A percentile compares a stretch with the other conserved stretches of the same genome.
Evolutionary conservation across 2,888 invertebrate species (phyloP).

Genomic region (Hecatera dysodea): DNA sequence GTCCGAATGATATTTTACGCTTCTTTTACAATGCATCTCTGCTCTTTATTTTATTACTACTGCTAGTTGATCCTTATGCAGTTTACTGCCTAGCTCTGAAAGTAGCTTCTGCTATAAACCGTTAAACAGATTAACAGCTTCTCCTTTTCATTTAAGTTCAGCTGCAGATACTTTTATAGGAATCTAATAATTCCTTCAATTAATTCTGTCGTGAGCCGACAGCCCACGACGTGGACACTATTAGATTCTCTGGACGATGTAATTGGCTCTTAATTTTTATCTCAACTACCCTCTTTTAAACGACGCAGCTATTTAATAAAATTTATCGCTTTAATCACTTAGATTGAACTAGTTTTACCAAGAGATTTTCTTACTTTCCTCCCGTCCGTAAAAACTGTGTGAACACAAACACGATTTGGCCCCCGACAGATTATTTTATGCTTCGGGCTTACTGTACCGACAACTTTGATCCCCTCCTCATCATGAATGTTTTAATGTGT

Average conservation of each 20-base stretch:
- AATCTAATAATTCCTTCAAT: slow-evolving; percentile 38
- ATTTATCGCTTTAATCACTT: slow-evolving; percentile 28
- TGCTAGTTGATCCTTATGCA: not conserved
- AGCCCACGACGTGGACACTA: not conserved
- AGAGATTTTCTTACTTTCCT: not conserved
- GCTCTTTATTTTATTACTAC: not conserved
- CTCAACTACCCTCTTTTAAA: slow-evolving; percentile 26
- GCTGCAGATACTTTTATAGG: not conserved
- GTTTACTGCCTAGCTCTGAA: too few species aligned
- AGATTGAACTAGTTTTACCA: slow-evolving; percentile 15
- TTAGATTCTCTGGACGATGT: slow-evolving; percentile 28
- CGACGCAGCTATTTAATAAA: slow-evolving; percentile 27
- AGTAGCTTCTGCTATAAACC: not conserved
- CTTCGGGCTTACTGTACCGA: slow-evolving; percentile 17
- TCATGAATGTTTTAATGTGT: slow-evolving; percentile 51
- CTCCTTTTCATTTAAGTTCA: not conserved
- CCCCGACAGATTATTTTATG: slow-evolving; percentile 22
- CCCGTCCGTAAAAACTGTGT: not conserved
- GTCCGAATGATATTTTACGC: not conserved
- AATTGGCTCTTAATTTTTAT: slow-evolving; percentile 49
- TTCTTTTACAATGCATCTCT: not conserved
- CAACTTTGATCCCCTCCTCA: slow-evolving; percentile 49
- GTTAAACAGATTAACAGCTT: not conserved
- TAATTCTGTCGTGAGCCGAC: slow-evolving; percentile 11
- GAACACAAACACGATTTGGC: slow-evolving; percentile 7